Conservation (phyloP, 2,113 vertebrate genomes). For the Dipodomys stephensi region DNA sequence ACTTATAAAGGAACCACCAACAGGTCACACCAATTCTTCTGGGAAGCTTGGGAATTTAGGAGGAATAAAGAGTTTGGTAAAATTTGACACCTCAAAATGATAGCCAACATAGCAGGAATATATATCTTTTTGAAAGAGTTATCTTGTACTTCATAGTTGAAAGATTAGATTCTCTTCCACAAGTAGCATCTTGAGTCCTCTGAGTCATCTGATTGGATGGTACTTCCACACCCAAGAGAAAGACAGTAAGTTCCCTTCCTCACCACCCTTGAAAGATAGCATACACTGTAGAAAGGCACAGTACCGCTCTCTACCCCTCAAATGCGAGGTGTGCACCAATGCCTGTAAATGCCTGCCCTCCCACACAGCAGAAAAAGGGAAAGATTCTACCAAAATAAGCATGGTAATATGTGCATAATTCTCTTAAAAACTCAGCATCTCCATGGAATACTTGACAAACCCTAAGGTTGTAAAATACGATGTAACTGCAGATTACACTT, state of each 20-base stretch:
- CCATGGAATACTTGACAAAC: not conserved
- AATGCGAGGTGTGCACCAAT: not conserved
- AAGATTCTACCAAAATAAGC: not conserved
- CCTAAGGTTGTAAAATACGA: not conserved
- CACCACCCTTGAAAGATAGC: not conserved
- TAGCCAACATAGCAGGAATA: not conserved
- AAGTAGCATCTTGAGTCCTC: not conserved
- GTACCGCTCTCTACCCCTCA: fast-evolving
- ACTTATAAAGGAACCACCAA: not conserved
- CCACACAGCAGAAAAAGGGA: not conserved
- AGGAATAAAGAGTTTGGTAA: not conserved
- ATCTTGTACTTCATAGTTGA: not conserved
- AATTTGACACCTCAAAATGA: not conserved
- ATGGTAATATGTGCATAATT: not conserved
- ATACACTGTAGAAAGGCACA: no score
- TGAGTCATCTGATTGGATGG: not conserved
- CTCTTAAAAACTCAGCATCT: not conserved
- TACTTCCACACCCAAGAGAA: not conserved
- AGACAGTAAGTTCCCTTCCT: not conserved
- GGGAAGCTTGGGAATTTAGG: not conserved
- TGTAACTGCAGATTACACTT: not conserved
- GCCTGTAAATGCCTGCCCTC: not conserved
- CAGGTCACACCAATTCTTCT: not conserved
- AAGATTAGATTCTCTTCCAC: not conserved
- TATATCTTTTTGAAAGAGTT: not conserved